These are phyloP conservation scores for Drosophila setosimentum DNA, from an alignment of 2,888 invertebrate genomes.

Conservation along the genomic window DNA sequence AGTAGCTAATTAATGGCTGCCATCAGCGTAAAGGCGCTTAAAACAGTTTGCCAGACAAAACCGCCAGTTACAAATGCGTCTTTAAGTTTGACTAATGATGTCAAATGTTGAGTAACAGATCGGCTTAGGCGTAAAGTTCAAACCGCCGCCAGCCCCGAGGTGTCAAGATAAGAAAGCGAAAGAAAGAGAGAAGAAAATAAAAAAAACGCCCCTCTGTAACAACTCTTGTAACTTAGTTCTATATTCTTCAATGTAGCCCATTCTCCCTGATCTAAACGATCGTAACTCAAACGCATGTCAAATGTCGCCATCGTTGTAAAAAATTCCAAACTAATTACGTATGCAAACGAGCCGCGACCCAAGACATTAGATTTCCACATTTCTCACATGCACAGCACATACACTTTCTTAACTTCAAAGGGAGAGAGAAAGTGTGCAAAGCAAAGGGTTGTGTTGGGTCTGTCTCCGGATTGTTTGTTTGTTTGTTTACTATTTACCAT, in stretches of 20 bases:
- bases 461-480: slow-evolving; percentile 31
- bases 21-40: slow-evolving; percentile 62
- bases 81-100: slow-evolving; percentile 80
- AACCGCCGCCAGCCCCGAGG: slow-evolving; percentile 65
- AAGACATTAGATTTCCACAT: slow-evolving; percentile 28
- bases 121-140: slow-evolving; percentile 78
- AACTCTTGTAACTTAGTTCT: slow-evolving; percentile 9
- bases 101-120: slow-evolving; percentile 61
- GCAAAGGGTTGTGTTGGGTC: slow-evolving; percentile 42
- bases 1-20: slow-evolving; percentile 61
- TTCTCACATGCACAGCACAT: neutral
- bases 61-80: slow-evolving; percentile 64
- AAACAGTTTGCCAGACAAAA: slow-evolving; percentile 46
- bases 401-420: neutral
- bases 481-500: slow-evolving; percentile 57
- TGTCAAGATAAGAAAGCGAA: slow-evolving; percentile 48
- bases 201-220: slow-evolving; percentile 13
- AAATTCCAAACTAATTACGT: slow-evolving; percentile 76
- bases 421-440: slow-evolving; percentile 5
- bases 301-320: slow-evolving; percentile 78
- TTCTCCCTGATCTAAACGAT: slow-evolving; percentile 50
- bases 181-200: neutral
- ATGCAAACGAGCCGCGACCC: slow-evolving; percentile 69
- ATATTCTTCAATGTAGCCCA: neutral
- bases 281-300: slow-evolving; percentile 77